Evolutionary conservation across 2,888 invertebrate species (phyloP).

Genomic region (Arge pagana): DNA sequence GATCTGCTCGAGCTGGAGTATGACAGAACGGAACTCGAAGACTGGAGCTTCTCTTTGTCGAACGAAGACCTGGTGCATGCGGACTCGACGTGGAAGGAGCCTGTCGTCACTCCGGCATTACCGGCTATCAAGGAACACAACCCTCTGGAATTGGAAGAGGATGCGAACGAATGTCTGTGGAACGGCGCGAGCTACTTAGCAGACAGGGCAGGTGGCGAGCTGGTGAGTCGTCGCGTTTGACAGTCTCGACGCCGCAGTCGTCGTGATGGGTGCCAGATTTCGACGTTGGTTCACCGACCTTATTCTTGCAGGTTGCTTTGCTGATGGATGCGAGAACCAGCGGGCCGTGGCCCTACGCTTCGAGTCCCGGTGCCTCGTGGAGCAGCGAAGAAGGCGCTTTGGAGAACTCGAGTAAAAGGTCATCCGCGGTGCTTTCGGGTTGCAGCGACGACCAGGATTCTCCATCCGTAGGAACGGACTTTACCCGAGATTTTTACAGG

Average conservation of each 20-base stretch:
- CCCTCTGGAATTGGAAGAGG: slow-evolving; percentile 73
- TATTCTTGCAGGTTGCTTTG: slow-evolving; percentile 50
- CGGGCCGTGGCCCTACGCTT: slow-evolving; percentile 69
- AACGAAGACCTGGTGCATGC: slow-evolving; percentile 69
- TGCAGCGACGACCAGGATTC: slow-evolving; percentile 69
- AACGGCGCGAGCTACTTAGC: slow-evolving; percentile 75
- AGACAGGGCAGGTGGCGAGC: slow-evolving; percentile 70
- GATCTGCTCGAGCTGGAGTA: slow-evolving; percentile 74
- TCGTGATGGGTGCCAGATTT: too few species aligned
- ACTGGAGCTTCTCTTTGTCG: slow-evolving; percentile 77
- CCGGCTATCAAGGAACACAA: slow-evolving; percentile 78
- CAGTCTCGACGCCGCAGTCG: too few species aligned
- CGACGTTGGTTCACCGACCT: background rate
- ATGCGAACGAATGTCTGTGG: slow-evolving; percentile 75
- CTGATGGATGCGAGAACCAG: slow-evolving; percentile 61
- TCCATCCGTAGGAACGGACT: slow-evolving; percentile 72
- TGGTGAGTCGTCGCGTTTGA: slow-evolving; percentile 52
- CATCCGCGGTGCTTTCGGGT: slow-evolving; percentile 71
- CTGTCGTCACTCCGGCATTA: slow-evolving; percentile 63
- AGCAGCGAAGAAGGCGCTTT: slow-evolving; percentile 60
- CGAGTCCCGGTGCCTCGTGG: slow-evolving; percentile 60
- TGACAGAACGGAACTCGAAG: slow-evolving; percentile 76
- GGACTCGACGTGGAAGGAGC: slow-evolving; percentile 32
- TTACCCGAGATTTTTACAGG: slow-evolving; percentile 79
- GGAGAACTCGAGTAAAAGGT: slow-evolving; percentile 69